phyloP scores from a whole-genome alignment of 2,888 invertebrate genomes.

The Norana najaformis region DNA sequence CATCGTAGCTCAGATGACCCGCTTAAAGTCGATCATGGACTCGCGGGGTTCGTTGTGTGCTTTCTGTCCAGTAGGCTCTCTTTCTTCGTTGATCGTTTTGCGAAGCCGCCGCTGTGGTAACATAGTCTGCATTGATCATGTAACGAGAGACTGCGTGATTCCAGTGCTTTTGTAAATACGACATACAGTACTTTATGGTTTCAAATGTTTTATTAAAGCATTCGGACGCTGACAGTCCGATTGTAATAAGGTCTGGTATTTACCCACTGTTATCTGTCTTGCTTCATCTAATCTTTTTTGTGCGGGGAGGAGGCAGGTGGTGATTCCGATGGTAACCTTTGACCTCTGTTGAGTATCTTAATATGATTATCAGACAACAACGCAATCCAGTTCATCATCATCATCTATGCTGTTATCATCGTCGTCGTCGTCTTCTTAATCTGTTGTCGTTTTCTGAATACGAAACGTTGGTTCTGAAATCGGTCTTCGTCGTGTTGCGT shows the following conservation, averaged over 20 bases:
- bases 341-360: background rate
- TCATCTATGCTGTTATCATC: background rate
- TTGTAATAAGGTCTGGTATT: background rate
- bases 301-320: too few relatives aligned
- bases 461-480: background rate
- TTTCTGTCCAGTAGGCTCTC: too few relatives aligned
- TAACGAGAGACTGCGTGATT: background rate
- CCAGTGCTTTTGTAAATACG: background rate
- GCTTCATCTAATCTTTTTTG: too few relatives aligned
- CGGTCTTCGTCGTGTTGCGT: background rate
- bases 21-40: background rate
- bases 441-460: constrained; percentile 17
- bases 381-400: background rate
- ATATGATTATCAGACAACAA: background rate
- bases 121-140: background rate
- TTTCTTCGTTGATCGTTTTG: background rate
- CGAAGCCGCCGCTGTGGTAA: background rate
- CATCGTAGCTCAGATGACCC: background rate
- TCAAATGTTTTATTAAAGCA: background rate
- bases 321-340: background rate
- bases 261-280: background rate
- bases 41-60: too few relatives aligned
- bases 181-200: background rate
- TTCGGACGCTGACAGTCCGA: background rate
- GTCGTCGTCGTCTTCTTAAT: background rate